Conservation (phyloP, 2,888 invertebrate species). For the Noctua fimbriata region DNA sequence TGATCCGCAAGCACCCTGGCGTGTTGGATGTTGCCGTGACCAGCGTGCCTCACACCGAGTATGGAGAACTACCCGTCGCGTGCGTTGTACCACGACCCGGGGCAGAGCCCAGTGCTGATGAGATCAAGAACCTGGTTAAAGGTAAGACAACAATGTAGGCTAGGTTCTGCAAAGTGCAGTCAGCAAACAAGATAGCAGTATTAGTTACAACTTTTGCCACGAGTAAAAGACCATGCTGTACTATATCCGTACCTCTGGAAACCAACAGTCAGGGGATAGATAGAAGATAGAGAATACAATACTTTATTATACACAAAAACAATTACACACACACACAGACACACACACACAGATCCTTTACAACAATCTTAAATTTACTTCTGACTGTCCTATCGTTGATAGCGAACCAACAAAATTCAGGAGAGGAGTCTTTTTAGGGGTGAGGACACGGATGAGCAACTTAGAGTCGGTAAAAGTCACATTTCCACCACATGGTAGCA, state of each 20-base stretch:
- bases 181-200: not conserved
- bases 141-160: constrained; percentile 50
- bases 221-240: not conserved
- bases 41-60: constrained; percentile 69
- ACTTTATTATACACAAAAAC: not conserved
- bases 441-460: not conserved
- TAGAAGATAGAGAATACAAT: not conserved
- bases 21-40: constrained; percentile 75
- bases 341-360: not conserved
- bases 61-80: constrained; percentile 74
- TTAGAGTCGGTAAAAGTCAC: not conserved
- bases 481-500: not conserved
- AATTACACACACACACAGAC: no score
- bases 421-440: no score
- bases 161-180: not conserved
- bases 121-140: constrained; percentile 74
- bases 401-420: no score
- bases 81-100: constrained; percentile 69
- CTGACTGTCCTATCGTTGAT: no score
- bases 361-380: no score
- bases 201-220: not conserved
- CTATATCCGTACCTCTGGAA: not conserved
- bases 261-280: not conserved
- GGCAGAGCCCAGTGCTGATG: constrained; percentile 64
- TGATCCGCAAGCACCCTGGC: constrained; percentile 72